Conservation (phyloP, 2,888 invertebrate species). For the Pollenia labialis region DNA sequence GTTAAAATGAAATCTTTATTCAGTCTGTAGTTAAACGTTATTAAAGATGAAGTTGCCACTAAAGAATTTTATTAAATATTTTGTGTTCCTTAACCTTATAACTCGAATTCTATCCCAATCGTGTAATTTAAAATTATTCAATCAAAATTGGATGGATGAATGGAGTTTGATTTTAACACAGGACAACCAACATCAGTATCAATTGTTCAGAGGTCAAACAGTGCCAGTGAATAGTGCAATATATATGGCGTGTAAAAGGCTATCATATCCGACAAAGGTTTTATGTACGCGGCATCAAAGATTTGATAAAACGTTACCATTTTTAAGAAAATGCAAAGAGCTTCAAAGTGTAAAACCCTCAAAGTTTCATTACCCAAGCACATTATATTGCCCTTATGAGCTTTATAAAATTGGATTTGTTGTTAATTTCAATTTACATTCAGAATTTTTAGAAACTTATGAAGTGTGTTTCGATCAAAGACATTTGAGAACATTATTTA, state of each 20-base stretch:
- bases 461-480: slow-evolving; percentile 54
- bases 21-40: too few relatives aligned
- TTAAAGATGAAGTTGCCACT: not conserved
- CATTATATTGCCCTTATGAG: slow-evolving; percentile 11
- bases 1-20: too few relatives aligned
- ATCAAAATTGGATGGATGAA: slow-evolving; percentile 10
- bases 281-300: not conserved
- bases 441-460: slow-evolving; percentile 51
- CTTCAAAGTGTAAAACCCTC: not conserved
- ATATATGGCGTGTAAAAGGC: slow-evolving; percentile 15
- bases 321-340: not conserved
- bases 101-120: not conserved
- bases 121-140: slow-evolving; percentile 17
- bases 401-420: slow-evolving; percentile 55
- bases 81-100: not conserved
- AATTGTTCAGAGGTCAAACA: slow-evolving; percentile 18
- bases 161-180: slow-evolving; percentile 32
- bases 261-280: not conserved
- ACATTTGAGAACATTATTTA: slow-evolving; percentile 38
- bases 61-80: slow-evolving; percentile 3
- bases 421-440: not conserved
- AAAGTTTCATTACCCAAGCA: too few relatives aligned
- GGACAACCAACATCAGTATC: not conserved
- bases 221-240: not conserved
- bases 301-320: not conserved